Evolutionary conservation across 2,113 vertebrate species (phyloP), one percentile per base, ranked within the genome.

Genomic region (Protomyctophum bolini): DNA sequence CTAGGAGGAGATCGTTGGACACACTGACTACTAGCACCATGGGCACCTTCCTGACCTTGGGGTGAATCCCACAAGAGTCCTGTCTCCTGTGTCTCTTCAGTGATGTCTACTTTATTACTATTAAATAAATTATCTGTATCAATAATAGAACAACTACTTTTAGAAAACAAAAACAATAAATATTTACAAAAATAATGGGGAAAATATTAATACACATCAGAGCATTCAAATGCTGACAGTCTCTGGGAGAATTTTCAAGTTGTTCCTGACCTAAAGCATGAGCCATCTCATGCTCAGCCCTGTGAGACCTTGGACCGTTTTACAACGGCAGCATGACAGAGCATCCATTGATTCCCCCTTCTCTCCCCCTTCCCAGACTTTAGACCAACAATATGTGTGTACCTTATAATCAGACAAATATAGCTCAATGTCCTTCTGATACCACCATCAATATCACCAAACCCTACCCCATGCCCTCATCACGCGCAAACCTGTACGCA

Each of bases 261-360:
- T 68, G 67, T 75, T 83, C 47, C 75, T 89, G 86, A 86, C 88
- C 88, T 79, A 59, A 57, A 85, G 76, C 76, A 84, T 85, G 82
- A 87, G 73, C 76, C 72, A 62, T 81, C 77, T 84, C 83, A 89
- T 87, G 83, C 75, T 82, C 73, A 69, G 77, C 85, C 82, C 78
- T 87, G 84, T 86, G 86, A 86, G 81, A 87, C 76, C 80, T 87
- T 76, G 70, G 72, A 76, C 68, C 63, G 75, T 63, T 77, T 84
- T 77, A 74, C 66, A 84, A 86, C 33, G 83, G 75, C 67, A 71
- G 71, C 71, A 72, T 74, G 88, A 90, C 90, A 88, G 79, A 88
- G 77, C 77, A 77, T 75, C 74, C 86, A 89, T 91, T 90, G 83
- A 88, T 87, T 87, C 82, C 75, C 57, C 47, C 58, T 73, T 74